These are phyloP conservation scores for Drosophila elegans DNA, from an alignment of 1,140 invertebrate genomes.

Conservation along the genomic window DNA sequence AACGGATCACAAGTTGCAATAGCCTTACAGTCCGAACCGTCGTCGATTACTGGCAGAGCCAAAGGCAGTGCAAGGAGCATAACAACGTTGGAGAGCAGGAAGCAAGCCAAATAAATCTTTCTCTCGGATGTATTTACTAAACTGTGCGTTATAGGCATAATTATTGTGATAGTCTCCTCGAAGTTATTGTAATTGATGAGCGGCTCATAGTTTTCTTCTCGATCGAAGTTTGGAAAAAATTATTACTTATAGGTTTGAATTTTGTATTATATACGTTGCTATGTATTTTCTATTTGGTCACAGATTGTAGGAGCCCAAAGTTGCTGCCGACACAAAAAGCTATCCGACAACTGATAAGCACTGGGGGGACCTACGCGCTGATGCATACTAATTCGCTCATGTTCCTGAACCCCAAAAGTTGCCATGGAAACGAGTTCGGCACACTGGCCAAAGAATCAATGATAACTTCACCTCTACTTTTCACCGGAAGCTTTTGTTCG, in stretches of 20 bases:
- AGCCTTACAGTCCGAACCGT: constrained; percentile 35
- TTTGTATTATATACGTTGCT: background rate
- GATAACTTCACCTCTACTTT: constrained; percentile 47
- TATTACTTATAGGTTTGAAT: background rate
- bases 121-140: constrained; percentile 3
- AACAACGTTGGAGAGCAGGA: constrained; percentile 43
- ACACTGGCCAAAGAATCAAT: constrained; percentile 26
- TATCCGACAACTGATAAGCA: constrained; percentile 69
- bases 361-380: constrained; percentile 38
- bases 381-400: constrained; percentile 38
- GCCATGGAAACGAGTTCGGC: constrained; percentile 48
- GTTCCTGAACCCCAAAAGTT: constrained; percentile 45
- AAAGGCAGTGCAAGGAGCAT: constrained; percentile 32
- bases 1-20: constrained; percentile 70
- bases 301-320: constrained; percentile 15
- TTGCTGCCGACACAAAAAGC: constrained; percentile 31
- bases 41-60: constrained; percentile 52
- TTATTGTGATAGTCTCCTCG: background rate
- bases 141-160: constrained; percentile 17
- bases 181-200: background rate
- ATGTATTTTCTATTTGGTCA: constrained; percentile 2
- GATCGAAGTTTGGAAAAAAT: constrained; percentile 10
- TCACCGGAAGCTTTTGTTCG: constrained; percentile 58
- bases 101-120: constrained; percentile 38
- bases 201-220: background rate